Percentiles rank a stretch among this genome's conserved stretches.
Conservation (phyloP, 53 echinoderm and acorn worm species). For the Apostichopus leukothele region DNA sequence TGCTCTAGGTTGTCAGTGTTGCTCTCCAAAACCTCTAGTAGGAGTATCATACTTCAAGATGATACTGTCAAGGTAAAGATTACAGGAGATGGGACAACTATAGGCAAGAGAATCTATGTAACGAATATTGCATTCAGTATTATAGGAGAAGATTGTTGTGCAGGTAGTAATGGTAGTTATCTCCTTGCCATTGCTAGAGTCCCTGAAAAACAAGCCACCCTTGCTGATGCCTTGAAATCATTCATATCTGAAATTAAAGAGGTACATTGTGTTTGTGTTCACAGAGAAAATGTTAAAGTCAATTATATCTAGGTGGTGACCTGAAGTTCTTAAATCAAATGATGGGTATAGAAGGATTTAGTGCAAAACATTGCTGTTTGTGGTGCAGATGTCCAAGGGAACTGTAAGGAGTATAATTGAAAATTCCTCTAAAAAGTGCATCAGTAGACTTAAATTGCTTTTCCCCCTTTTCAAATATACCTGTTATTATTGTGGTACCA, state of each 20-base stretch:
- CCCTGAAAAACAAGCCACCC: conserved; percentile 31
- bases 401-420: background rate
- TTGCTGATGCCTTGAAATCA: conserved; percentile 3
- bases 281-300: background rate
- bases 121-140: conserved; percentile 16
- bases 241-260: background rate
- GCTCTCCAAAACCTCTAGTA: background rate
- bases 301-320: conserved; percentile 8
- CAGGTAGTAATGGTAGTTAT: conserved; percentile 4
- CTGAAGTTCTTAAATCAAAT: conserved; percentile 24
- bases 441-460: background rate
- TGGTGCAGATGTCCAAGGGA: background rate
- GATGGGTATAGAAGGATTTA: conserved; percentile 13
- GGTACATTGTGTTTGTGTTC: background rate
- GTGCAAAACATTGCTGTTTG: background rate
- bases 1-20: background rate
- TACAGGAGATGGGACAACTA: conserved; percentile 26
- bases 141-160: conserved; percentile 5
- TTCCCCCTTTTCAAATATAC: conserved; percentile 21
- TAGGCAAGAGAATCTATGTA: conserved; percentile 25
- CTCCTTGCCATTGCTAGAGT: conserved; percentile 25
- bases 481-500: conserved; percentile 27
- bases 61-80: conserved; percentile 5
- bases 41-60: background rate
- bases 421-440: conserved; percentile 4